Conservation (phyloP, 2,113 vertebrate species). For the Calonectris borealis region DNA sequence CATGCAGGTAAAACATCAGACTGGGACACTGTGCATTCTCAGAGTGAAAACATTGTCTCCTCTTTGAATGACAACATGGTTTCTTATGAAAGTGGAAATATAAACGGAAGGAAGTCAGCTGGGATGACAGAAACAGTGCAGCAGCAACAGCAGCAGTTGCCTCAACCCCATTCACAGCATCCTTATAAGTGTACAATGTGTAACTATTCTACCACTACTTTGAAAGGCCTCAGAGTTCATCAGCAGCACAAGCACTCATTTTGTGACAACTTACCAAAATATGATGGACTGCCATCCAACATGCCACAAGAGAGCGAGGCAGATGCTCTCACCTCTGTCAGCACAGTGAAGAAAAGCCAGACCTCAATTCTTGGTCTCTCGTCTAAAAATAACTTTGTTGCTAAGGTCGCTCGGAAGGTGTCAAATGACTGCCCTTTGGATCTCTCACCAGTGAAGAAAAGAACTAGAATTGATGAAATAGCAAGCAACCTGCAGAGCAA, state of each 20-base stretch:
- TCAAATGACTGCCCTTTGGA: too few relatives aligned
- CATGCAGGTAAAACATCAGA: conserved; percentile 80
- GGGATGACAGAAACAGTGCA: conserved; percentile 71
- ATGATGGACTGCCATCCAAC: conserved; percentile 76
- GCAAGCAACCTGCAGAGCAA: too few relatives aligned
- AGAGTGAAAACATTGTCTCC: conserved; percentile 78
- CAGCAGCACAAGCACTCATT: conserved; percentile 96
- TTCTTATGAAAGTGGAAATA: conserved; percentile 79
- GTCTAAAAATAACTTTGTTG: conserved; percentile 89
- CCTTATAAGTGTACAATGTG: conserved; percentile 90
- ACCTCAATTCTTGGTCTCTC: conserved; percentile 92
- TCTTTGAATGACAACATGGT: conserved; percentile 75
- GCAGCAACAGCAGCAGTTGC: conserved; percentile 49
- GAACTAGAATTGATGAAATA: too few relatives aligned
- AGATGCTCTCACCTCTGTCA: conserved; percentile 78
- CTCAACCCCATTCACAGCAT: conserved; percentile 72
- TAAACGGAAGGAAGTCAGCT: conserved; percentile 83
- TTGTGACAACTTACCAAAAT: conserved; percentile 89
- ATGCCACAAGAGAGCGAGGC: conserved; percentile 81
- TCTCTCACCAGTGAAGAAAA: too few relatives aligned
- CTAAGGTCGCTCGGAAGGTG: conserved; percentile 79
- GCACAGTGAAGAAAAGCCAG: conserved; percentile 91
- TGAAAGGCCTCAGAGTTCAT: conserved; percentile 94
- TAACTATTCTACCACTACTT: conserved; percentile 89
- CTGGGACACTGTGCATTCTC: conserved; percentile 85